Conservation (phyloP, 30 jellyfish, hydroid and myxozoan genomes). For the Hydractinia symbiolongicarpus region DNA sequence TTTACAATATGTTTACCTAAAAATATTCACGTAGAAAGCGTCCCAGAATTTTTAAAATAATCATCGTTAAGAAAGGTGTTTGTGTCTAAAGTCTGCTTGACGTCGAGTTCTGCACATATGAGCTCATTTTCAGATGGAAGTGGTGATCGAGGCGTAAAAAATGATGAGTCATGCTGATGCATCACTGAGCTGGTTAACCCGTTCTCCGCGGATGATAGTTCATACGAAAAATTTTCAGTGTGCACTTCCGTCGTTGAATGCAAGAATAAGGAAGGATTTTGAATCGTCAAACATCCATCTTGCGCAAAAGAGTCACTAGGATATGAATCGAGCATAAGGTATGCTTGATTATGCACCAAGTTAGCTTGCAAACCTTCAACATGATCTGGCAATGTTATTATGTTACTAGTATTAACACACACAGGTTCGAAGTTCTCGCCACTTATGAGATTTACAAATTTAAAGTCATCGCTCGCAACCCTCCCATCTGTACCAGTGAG, state of each 20-base stretch:
- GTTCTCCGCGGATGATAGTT: too few relatives aligned
- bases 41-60: background rate
- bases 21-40: too few relatives aligned
- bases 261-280: constrained; percentile 13
- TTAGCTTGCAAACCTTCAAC: background rate
- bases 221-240: too few relatives aligned
- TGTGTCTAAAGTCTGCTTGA: constrained; percentile 14
- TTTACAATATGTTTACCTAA: background rate
- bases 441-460: background rate
- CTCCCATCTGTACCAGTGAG: background rate
- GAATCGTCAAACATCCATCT: constrained; percentile 13
- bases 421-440: background rate
- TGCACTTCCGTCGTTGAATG: constrained; percentile 2
- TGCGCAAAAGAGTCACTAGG: constrained; percentile 17
- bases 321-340: constrained; percentile 14
- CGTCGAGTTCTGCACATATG: background rate
- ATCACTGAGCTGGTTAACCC: too few relatives aligned
- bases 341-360: constrained; percentile 7
- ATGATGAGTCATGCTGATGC: background rate
- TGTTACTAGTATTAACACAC: background rate
- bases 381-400: background rate
- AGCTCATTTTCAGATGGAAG: constrained; percentile 8
- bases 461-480: background rate
- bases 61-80: constrained; percentile 29
- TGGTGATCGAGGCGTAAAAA: background rate